Evolutionary conservation across 1,140 invertebrate genomes (phyloP).

Genomic region (Drosophila mayri): DNA sequence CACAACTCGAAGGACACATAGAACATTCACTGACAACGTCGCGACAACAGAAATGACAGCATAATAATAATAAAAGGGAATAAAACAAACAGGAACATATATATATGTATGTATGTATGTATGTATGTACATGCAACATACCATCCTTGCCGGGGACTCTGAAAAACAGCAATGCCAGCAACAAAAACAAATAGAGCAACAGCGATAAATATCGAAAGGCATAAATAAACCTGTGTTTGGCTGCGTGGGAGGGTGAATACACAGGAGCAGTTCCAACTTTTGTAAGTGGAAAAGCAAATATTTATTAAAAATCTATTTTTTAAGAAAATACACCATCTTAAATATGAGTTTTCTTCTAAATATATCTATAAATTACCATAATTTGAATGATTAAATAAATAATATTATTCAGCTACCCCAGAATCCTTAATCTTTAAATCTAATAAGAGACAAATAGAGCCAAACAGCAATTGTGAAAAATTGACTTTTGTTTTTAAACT

Average conservation of each 20-base stretch:
- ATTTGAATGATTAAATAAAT: not conserved
- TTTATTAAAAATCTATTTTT: too few species aligned
- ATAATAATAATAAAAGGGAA: slow-evolving; percentile 80
- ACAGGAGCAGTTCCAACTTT: slow-evolving; percentile 19
- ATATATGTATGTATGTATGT: too few species aligned
- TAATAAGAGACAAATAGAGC: too few species aligned
- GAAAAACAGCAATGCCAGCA: slow-evolving; percentile 37
- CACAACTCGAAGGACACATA: too few species aligned
- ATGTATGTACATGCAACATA: not conserved
- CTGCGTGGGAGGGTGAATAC: slow-evolving; percentile 18
- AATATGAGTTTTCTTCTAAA: too few species aligned
- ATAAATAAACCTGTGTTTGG: slow-evolving; percentile 68
- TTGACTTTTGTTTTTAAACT: not conserved
- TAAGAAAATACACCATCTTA: too few species aligned
- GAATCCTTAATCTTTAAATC: too few species aligned
- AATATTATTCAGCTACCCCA: not conserved
- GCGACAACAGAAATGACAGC: slow-evolving; percentile 79
- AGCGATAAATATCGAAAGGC: slow-evolving; percentile 73
- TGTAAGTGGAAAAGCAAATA: too few species aligned
- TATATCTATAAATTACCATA: not conserved
- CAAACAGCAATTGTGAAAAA: too few species aligned
- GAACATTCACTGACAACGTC: slow-evolving; percentile 73
- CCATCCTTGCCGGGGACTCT: slow-evolving; percentile 8
- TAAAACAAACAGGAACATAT: slow-evolving; percentile 47
- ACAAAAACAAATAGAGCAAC: slow-evolving; percentile 62